Evolutionary conservation across 2,888 invertebrate species (phyloP).

Genomic region (Bimastos eiseni): DNA sequence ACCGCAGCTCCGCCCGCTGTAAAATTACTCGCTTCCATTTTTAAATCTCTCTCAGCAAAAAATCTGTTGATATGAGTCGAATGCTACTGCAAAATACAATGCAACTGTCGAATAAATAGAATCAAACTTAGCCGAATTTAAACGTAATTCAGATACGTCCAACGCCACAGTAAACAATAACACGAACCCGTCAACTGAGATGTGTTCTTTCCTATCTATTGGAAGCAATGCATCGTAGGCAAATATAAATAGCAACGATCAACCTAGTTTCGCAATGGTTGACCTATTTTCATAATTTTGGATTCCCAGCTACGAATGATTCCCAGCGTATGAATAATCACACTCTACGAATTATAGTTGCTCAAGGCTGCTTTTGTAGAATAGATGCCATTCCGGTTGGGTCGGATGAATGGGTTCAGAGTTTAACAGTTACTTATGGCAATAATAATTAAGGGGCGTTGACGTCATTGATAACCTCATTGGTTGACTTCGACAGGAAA

Average conservation of each 20-base stretch:
- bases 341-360: not conserved
- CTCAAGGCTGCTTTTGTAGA: not conserved
- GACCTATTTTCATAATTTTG: not conserved
- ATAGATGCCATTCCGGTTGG: no score
- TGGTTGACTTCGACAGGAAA: no score
- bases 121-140: not conserved
- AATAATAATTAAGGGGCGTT: no score
- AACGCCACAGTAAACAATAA: not conserved
- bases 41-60: not conserved
- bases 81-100: not conserved
- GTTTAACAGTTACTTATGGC: no score
- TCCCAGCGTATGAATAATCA: not conserved
- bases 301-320: not conserved
- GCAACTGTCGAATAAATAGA: not conserved
- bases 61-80: not conserved
- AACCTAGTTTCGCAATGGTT: not conserved
- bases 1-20: conserved; percentile 52
- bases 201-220: not conserved
- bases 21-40: conserved; percentile 32
- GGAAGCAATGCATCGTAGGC: not conserved
- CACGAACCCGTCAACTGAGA: not conserved
- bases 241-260: not conserved
- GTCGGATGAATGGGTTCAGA: no score
- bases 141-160: not conserved
- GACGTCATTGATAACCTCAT: not conserved